A percentile compares a stretch with the other conserved stretches of the same genome.
Conservation (phyloP, 1,140 invertebrate genomes). For the Drosophila fuyamai region DNA sequence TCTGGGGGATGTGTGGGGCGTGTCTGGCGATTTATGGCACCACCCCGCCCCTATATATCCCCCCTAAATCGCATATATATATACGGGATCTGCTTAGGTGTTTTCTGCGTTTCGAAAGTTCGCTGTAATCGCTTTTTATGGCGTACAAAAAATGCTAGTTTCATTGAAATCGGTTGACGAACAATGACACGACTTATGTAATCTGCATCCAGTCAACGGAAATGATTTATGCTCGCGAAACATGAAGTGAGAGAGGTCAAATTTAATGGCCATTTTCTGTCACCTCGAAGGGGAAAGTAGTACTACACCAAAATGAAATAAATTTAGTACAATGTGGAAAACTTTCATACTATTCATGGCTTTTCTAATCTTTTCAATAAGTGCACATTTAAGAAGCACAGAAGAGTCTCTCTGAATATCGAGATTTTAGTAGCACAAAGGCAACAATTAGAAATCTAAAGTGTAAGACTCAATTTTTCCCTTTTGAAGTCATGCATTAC, state of each 20-base stretch:
- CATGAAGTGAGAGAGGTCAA: background rate
- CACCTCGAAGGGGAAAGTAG: background rate
- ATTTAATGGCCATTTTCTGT: background rate
- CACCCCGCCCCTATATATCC: background rate
- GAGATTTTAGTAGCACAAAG: background rate
- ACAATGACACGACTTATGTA: conserved; percentile 29
- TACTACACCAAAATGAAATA: background rate
- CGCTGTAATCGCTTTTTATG: conserved; percentile 35
- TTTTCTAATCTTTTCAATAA: no score
- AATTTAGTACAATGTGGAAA: no score
- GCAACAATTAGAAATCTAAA: background rate
- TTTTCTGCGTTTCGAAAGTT: conserved; percentile 49
- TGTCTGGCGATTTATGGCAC: conserved; percentile 56
- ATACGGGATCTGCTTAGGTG: conserved; percentile 3
- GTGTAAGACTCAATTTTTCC: background rate
- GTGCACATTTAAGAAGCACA: no score
- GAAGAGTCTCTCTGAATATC: no score
- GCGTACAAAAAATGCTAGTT: conserved; percentile 1
- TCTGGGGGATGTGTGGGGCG: conserved; percentile 19
- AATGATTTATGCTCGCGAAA: conserved; percentile 27
- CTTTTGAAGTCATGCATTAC: background rate
- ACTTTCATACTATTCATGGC: no score
- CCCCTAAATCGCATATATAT: background rate
- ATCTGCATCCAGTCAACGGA: conserved; percentile 35
- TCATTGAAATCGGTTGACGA: conserved; percentile 9